Percentiles rank a stretch among this genome's conserved stretches.
phyloP scores from a whole-genome alignment of 2,797 vertebrate species.

The Ataeniobius toweri region DNA sequence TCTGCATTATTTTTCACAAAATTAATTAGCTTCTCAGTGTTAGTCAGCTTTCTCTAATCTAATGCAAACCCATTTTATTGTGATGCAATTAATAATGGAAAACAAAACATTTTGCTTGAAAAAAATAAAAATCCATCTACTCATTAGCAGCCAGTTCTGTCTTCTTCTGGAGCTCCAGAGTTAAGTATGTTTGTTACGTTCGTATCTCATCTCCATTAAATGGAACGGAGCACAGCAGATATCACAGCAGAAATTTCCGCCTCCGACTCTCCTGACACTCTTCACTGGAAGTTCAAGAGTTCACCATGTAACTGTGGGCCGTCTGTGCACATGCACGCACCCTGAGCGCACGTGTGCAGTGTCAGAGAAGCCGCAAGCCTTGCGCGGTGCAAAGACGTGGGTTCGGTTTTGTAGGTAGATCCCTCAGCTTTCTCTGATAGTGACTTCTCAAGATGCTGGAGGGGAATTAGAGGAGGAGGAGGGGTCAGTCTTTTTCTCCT shows the following conservation, averaged over 20 bases:
- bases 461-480: neutral
- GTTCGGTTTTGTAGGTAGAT: slow-evolving; percentile 20
- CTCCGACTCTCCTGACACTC: slow-evolving; percentile 52
- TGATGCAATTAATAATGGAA: neutral
- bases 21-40: neutral
- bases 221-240: slow-evolving; percentile 50
- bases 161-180: neutral
- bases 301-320: slow-evolving; percentile 42
- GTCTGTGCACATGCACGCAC: slow-evolving; percentile 2
- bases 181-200: slow-evolving; percentile 23
- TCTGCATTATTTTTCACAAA: neutral
- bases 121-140: neutral
- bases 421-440: slow-evolving; percentile 20
- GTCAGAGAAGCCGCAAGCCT: neutral
- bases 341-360: neutral
- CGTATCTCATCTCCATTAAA: slow-evolving; percentile 53
- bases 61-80: neutral
- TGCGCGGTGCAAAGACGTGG: slow-evolving; percentile 16
- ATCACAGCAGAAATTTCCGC: slow-evolving; percentile 45
- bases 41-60: neutral
- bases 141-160: slow-evolving; percentile 42
- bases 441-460: slow-evolving; percentile 36
- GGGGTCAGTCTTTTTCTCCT: slow-evolving; percentile 49
- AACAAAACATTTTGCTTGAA: neutral
- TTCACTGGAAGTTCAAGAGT: slow-evolving; percentile 54